These are phyloP conservation scores for Casuarius casuarius DNA, from an alignment of 2,113 vertebrate genomes.

Conservation along the genomic window DNA sequence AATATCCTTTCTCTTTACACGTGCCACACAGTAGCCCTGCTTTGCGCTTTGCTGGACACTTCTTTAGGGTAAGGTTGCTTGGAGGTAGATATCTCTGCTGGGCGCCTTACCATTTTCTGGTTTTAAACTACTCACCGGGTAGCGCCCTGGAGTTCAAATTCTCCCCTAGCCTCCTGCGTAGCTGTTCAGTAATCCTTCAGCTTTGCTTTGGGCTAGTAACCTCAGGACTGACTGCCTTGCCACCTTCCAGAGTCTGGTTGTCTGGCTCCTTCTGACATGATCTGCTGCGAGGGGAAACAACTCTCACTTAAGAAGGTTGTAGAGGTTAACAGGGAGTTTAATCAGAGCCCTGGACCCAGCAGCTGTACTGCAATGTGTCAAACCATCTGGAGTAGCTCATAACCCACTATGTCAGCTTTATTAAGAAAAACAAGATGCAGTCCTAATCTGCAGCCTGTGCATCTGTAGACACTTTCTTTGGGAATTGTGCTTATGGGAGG, in stretches of 20 bases:
- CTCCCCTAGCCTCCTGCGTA: neutral
- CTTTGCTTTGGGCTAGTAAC: neutral
- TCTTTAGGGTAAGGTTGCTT: neutral
- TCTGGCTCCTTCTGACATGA: constrained; percentile 17
- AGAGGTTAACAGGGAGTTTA: constrained; percentile 61
- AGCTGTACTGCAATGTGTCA: constrained; percentile 27
- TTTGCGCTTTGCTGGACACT: neutral
- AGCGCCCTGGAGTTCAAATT: neutral
- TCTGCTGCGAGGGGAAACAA: constrained; percentile 23
- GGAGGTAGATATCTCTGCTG: neutral
- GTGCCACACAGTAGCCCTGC: neutral
- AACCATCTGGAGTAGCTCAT: constrained; percentile 48
- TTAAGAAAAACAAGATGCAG: constrained; percentile 49
- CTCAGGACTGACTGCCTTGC: neutral
- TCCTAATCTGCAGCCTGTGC: constrained; percentile 26
- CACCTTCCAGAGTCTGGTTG: neutral
- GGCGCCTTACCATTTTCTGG: neutral
- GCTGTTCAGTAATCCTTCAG: neutral
- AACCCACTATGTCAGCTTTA: constrained; percentile 60
- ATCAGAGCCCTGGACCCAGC: constrained; percentile 14
- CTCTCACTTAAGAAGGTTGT: constrained; percentile 52
- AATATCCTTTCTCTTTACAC: neutral
- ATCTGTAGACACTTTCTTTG: constrained; percentile 5
- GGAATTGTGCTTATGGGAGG: neutral
- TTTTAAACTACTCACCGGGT: neutral